Percentiles rank a stretch among this genome's conserved stretches.
Conservation (phyloP, 2,797 vertebrate species). For the Eulemur rubriventer region DNA sequence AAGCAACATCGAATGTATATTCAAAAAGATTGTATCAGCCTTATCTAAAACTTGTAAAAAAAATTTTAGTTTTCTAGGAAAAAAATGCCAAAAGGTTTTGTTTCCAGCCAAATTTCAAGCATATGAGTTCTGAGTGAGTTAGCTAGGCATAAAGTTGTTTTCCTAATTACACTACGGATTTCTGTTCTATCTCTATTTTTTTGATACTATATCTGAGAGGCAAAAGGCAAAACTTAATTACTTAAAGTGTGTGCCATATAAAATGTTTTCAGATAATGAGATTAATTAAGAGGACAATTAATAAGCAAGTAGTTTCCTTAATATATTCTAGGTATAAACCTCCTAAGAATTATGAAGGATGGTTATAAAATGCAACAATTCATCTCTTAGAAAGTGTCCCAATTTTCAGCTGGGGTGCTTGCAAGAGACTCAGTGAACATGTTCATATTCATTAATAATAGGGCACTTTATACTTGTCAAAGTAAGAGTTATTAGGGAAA, state of each 20-base stretch:
- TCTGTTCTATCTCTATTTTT: neutral
- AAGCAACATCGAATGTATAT: neutral
- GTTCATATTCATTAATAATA: slow-evolving; percentile 31
- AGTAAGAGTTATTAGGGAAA: slow-evolving; percentile 20
- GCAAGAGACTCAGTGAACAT: slow-evolving; percentile 29
- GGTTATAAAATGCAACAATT: slow-evolving; percentile 57
- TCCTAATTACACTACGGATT: slow-evolving; percentile 3
- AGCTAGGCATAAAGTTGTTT: neutral
- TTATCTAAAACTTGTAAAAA: slow-evolving; percentile 34
- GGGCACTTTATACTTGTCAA: slow-evolving; percentile 56
- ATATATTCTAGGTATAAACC: slow-evolving; percentile 52
- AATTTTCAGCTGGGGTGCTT: slow-evolving; percentile 52
- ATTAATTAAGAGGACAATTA: slow-evolving; percentile 71
- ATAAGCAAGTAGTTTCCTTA: slow-evolving; percentile 73
- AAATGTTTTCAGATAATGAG: slow-evolving; percentile 48
- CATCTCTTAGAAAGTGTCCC: slow-evolving; percentile 61
- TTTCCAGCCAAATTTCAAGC: slow-evolving; percentile 28
- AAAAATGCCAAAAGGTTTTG: neutral
- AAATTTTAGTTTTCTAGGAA: neutral
- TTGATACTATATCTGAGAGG: neutral
- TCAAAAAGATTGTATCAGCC: neutral
- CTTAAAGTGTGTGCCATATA: neutral
- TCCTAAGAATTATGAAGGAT: slow-evolving; percentile 65
- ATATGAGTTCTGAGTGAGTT: neutral
- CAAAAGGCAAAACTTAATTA: slow-evolving; percentile 15